These are phyloP conservation scores for Drosophila nebulosa DNA, from an alignment of 1,140 invertebrate species.

Conservation along the genomic window DNA sequence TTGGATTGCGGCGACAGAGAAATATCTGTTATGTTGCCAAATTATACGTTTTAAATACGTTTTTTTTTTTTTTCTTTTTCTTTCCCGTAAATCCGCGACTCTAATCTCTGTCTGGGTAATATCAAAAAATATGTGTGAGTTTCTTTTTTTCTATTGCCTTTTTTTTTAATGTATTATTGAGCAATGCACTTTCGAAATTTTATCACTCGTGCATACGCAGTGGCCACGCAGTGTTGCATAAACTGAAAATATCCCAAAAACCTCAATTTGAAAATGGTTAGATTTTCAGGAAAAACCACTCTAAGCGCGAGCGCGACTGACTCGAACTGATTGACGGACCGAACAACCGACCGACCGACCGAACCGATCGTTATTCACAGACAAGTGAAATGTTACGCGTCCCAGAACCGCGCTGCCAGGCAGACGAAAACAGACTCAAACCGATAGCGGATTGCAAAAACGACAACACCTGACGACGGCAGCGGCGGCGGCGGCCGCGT, in stretches of 20 bases:
- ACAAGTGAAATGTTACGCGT: slow-evolving; percentile 56
- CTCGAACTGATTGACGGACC: slow-evolving; percentile 18
- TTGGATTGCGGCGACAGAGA: slow-evolving; percentile 30
- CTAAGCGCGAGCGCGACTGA: slow-evolving; percentile 9
- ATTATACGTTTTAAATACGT: slow-evolving; percentile 10
- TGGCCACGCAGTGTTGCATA: slow-evolving; percentile 44
- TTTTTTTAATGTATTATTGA: neutral
- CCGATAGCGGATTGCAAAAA: slow-evolving; percentile 67
- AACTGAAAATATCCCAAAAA: slow-evolving; percentile 13
- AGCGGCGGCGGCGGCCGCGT: neutral
- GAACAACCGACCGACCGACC: slow-evolving; percentile 26
- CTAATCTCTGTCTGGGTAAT: slow-evolving; percentile 14
- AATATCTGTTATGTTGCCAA: slow-evolving; percentile 25
- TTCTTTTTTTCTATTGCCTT: slow-evolving; percentile 5
- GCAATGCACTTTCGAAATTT: slow-evolving; percentile 36
- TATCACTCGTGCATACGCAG: slow-evolving; percentile 31
- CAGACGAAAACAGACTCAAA: slow-evolving; percentile 74
- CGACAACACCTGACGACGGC: slow-evolving; percentile 70
- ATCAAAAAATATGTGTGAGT: neutral
- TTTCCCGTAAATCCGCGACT: slow-evolving; percentile 14
- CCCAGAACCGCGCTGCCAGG: slow-evolving; percentile 74
- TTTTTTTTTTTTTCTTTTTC: neutral
- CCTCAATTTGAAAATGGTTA: slow-evolving; percentile 27
- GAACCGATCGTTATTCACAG: slow-evolving; percentile 22
- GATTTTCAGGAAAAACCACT: slow-evolving; percentile 31